Base-by-base conservation (phyloP, 2,888 invertebrate genomes). In the Ommatoiulus sabulosus region DNA sequence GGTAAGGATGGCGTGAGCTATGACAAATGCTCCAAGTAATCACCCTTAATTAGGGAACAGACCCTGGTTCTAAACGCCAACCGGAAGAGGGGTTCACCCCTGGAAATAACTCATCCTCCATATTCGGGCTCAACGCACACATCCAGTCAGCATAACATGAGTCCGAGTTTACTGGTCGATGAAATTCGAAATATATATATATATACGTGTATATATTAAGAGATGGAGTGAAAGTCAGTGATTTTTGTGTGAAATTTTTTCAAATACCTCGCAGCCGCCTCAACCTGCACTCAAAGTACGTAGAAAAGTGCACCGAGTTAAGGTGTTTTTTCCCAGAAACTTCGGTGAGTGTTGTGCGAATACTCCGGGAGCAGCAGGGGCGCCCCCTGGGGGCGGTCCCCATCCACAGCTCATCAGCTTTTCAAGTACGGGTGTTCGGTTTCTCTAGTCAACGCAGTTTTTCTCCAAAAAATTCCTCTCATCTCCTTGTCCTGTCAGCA, bases 261-360 rank as follows among this genome's bases (percentile, higher is more conserved):
- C 86, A 48, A 86, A 86, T 86, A 86, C 86, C 86, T 86, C 86
- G 86, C 86, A 86, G 86, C 44, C 86, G 44, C 86, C 86, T 86
- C 86, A 86, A 80, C 48, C 48, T 86, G 86, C 86, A 86, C 86
- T 80, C 80, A 80, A 86, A 86, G 86, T 86, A 86, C 86, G 86
- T 86, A 86, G 44, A 86, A 86, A 86, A 86, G 48, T 86, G 48
- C 48, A 48, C 48, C 46, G 17, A 44, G 48, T 48, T 7, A 86
- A 86, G 48, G 86, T 86, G 86, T 86, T 46, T 86, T 86, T 86
- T 48, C 44, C 85, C 86, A 86, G 17, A 20, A 86, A 86, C 48
- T 86, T 86, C 86, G 48, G 44, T 44, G 48, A 20, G 80, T 80
- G 80, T 80, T 80, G 86, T n/a, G 86, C 86, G 86, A 86, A 86